Evolutionary conservation across 2,888 invertebrate species (phyloP).

Genomic region (Girardia tigrina): DNA sequence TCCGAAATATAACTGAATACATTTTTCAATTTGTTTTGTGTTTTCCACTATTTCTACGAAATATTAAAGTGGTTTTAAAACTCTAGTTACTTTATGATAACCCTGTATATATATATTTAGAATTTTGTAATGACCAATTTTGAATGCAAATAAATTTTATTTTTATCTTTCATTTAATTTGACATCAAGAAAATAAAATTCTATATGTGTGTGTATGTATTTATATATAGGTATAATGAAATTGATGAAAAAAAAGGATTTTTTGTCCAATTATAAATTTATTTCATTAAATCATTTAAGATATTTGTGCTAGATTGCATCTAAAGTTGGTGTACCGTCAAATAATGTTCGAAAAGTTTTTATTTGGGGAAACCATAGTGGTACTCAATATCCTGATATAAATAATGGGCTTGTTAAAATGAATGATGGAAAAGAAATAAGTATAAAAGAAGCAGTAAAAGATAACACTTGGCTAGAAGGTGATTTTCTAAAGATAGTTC

Average conservation of each 20-base stretch:
- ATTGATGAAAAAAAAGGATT: not conserved
- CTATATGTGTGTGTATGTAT: no score
- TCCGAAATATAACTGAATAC: no score
- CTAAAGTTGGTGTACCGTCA: slow-evolving; percentile 34
- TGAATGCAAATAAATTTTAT: no score
- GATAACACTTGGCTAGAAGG: slow-evolving; percentile 67
- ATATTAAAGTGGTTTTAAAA: no score
- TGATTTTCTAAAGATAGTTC: slow-evolving; percentile 73
- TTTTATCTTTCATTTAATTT: no score
- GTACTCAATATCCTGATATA: slow-evolving; percentile 91
- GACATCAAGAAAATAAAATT: no score
- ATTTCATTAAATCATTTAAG: not conserved
- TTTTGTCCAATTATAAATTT: not conserved
- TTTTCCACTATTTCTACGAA: no score
- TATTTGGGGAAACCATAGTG: slow-evolving; percentile 99
- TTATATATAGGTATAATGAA: no score
- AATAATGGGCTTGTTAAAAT: slow-evolving; percentile 51
- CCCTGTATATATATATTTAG: no score
- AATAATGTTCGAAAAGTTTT: slow-evolving; percentile 50
- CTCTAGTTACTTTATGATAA: no score
- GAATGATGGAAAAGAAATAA: slow-evolving; percentile 39
- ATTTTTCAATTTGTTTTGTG: no score
- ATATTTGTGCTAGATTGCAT: slow-evolving; percentile 49
- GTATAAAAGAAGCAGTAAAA: slow-evolving; percentile 51
- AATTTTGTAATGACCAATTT: no score